phyloP scores from a whole-genome alignment of 2,113 vertebrate species.

The Empidonax traillii region DNA sequence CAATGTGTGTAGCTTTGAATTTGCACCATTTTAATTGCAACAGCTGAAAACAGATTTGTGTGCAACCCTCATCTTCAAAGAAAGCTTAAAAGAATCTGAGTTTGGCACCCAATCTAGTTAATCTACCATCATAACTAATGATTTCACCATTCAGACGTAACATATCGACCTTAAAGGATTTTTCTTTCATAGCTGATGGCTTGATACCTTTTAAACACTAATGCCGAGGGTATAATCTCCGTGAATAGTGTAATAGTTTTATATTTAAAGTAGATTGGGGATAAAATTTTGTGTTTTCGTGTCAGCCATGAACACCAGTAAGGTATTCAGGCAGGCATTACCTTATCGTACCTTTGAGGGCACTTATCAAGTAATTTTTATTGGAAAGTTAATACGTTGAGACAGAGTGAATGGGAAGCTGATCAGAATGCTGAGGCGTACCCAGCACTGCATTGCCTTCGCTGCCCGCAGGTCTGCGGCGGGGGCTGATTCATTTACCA shows the following conservation, averaged over 20 bases:
- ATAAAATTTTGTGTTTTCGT: conserved; percentile 57
- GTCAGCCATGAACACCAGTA: conserved; percentile 32
- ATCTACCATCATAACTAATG: conserved; percentile 33
- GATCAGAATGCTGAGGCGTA: conserved; percentile 68
- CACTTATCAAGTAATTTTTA: conserved; percentile 67
- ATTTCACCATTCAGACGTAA: conserved; percentile 25
- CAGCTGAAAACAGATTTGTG: neutral
- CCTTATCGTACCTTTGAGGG: conserved; percentile 63
- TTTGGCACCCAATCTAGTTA: conserved; percentile 27
- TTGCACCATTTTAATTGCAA: neutral
- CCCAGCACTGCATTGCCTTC: conserved; percentile 35
- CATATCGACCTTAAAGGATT: conserved; percentile 33
- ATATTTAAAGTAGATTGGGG: conserved; percentile 53
- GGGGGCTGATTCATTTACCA: conserved; percentile 72
- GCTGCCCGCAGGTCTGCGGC: conserved; percentile 29
- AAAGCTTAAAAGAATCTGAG: neutral
- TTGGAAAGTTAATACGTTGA: conserved; percentile 63
- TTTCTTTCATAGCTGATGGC: conserved; percentile 22
- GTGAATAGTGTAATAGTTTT: conserved; percentile 41
- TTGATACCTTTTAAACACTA: conserved; percentile 42
- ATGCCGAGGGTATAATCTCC: conserved; percentile 39
- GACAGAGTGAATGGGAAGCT: conserved; percentile 60
- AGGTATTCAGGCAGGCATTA: conserved; percentile 58
- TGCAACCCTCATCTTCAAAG: neutral
- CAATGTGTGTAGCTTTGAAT: neutral